Percentiles rank a stretch among this genome's conserved stretches.
Conservation (phyloP, 2,113 vertebrate species). For the Hypanus sabinus region DNA sequence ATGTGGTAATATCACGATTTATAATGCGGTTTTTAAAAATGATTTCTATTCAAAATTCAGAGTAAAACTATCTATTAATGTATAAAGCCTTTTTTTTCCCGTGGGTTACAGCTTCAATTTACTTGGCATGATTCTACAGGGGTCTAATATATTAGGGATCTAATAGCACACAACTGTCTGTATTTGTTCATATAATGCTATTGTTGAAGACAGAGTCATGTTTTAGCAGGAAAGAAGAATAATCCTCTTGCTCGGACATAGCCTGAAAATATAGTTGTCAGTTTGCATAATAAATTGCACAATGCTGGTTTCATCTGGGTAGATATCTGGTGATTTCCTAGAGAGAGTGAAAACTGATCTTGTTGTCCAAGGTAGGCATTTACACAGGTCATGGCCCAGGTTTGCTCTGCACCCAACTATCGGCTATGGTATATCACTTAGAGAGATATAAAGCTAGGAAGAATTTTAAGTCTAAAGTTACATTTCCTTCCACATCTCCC, state of each 20-base stretch:
- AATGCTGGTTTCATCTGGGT: background rate
- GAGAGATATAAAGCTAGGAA: background rate
- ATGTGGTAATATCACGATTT: background rate
- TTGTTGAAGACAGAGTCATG: background rate
- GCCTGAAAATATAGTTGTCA: background rate
- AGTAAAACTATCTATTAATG: background rate
- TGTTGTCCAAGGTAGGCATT: background rate
- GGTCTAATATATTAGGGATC: background rate
- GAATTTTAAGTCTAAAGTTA: background rate
- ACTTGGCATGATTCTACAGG: background rate
- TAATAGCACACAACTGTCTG: background rate
- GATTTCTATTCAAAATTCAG: background rate
- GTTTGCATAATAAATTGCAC: background rate
- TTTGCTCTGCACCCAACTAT: background rate
- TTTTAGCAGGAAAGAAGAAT: background rate
- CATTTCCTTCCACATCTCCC: background rate
- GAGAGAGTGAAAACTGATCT: background rate
- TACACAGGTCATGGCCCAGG: background rate
- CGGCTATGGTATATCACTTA: no score
- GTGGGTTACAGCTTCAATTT: background rate
- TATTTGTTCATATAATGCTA: background rate
- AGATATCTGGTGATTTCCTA: background rate
- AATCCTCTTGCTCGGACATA: background rate
- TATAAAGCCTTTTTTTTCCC: background rate
- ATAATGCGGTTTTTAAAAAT: background rate